A percentile compares a stretch with the other conserved stretches of the same genome.
These are phyloP conservation scores for Parascotia fuliginaria DNA, from an alignment of 2,888 invertebrate genomes.

Conservation along the genomic window DNA sequence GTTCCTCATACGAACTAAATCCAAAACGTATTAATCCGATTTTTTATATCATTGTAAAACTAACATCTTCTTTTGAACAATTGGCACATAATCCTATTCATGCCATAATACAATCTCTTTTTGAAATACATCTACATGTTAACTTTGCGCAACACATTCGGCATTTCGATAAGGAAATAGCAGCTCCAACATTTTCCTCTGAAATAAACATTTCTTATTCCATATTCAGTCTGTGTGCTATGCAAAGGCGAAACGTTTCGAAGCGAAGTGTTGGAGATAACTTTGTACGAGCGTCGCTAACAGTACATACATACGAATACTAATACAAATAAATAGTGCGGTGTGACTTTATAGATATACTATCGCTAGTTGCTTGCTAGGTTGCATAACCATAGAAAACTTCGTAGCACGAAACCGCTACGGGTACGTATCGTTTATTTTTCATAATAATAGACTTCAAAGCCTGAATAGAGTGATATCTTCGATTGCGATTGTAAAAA, in stretches of 20 bases:
- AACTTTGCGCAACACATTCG: constrained; percentile 18
- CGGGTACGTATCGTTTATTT: constrained; percentile 51
- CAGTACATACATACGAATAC: constrained; percentile 48
- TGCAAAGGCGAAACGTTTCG: constrained; percentile 47
- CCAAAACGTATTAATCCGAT: no score
- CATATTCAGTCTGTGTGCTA: constrained; percentile 44
- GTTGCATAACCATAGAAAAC: constrained; percentile 31
- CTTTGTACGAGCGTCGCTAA: constrained; percentile 56
- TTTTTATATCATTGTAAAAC: no score
- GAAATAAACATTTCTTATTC: constrained; percentile 46
- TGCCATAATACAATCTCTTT: background rate
- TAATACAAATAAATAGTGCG: constrained; percentile 56
- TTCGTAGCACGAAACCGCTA: constrained; percentile 46
- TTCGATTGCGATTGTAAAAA: constrained; percentile 45
- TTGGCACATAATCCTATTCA: no score
- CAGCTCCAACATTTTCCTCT: constrained; percentile 33
- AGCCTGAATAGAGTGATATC: constrained; percentile 48
- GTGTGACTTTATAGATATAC: constrained; percentile 50
- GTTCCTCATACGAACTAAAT: no score
- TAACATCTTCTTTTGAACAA: no score
- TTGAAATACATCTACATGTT: background rate
- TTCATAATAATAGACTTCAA: constrained; percentile 55
- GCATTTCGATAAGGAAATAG: constrained; percentile 38
- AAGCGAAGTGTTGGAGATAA: constrained; percentile 58
- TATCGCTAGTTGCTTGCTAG: constrained; percentile 31